Percentiles rank a stretch among this genome's conserved stretches.
Evolutionary conservation across 2,113 vertebrate genomes (phyloP).

Genomic region (Coptodon rendalli): DNA sequence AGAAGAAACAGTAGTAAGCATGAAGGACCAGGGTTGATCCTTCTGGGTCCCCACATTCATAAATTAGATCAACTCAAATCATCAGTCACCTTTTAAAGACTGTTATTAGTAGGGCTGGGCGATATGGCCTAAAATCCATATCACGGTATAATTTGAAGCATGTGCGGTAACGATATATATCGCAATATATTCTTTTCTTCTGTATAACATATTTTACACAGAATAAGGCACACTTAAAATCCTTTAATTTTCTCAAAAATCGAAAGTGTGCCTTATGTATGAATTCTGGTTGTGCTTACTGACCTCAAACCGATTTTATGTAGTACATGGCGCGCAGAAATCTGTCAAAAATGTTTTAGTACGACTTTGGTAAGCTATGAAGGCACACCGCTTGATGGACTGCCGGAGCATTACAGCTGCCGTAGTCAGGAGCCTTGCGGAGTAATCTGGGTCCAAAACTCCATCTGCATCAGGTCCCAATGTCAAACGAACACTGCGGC

Average conservation of each 20-base stretch:
- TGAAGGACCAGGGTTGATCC: not conserved
- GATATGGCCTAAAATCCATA: not conserved
- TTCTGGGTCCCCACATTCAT: not conserved
- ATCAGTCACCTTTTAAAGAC: not conserved
- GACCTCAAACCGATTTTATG: not conserved
- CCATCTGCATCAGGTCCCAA: too few species aligned
- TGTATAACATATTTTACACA: rapidly evolving
- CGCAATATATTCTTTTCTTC: not conserved
- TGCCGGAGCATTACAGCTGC: not conserved
- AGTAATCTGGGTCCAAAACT: too few species aligned
- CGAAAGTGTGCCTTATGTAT: not conserved
- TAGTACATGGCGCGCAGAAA: rapidly evolving
- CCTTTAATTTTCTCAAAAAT: not conserved
- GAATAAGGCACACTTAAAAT: not conserved
- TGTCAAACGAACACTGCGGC: too few species aligned
- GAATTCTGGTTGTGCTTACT: not conserved
- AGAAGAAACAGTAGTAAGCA: not conserved
- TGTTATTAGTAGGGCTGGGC: not conserved
- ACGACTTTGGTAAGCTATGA: not conserved
- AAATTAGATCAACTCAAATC: not conserved
- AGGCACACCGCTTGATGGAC: not conserved
- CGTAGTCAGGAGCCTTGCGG: not conserved
- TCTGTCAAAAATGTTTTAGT: not conserved
- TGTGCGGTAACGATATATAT: not conserved
- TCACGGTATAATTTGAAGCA: not conserved